A percentile compares a stretch with the other conserved stretches of the same genome.
Evolutionary conservation across 2,888 invertebrate genomes (phyloP).

Genomic region (Cenopis cana): DNA sequence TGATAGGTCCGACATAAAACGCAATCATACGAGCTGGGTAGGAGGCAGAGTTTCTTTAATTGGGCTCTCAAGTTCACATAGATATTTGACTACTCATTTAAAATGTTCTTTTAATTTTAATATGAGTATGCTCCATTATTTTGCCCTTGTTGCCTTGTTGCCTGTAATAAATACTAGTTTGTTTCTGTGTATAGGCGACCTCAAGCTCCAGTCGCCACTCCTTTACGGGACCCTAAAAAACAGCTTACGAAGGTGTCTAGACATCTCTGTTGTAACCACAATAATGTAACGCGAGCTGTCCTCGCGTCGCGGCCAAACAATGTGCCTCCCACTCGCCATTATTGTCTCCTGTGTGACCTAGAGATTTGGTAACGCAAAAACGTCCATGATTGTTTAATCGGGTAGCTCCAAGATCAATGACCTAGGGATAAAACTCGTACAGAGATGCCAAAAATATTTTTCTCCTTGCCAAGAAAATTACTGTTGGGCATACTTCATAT

Average conservation of each 20-base stretch:
- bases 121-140: too few species aligned
- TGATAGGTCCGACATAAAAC: too few species aligned
- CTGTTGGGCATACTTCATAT: neutral
- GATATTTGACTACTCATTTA: neutral
- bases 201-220: neutral
- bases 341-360: conserved; percentile 41
- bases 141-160: too few species aligned
- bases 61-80: neutral
- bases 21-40: too few species aligned
- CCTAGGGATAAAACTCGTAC: neutral
- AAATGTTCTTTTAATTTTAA: neutral
- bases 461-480: neutral
- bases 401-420: conserved; percentile 8
- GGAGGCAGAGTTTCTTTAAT: too few species aligned
- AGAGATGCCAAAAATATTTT: neutral
- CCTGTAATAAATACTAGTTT: too few species aligned
- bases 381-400: conserved; percentile 17
- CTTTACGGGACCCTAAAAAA: conserved; percentile 30
- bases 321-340: conserved; percentile 34
- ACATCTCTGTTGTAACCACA: conserved; percentile 29
- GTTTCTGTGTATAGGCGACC: too few species aligned
- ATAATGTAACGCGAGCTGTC: conserved; percentile 28
- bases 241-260: conserved; percentile 41
- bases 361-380: conserved; percentile 33
- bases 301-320: conserved; percentile 36